These are phyloP conservation scores for Craniophora ligustri DNA, from an alignment of 2,888 invertebrate species.

Conservation along the genomic window DNA sequence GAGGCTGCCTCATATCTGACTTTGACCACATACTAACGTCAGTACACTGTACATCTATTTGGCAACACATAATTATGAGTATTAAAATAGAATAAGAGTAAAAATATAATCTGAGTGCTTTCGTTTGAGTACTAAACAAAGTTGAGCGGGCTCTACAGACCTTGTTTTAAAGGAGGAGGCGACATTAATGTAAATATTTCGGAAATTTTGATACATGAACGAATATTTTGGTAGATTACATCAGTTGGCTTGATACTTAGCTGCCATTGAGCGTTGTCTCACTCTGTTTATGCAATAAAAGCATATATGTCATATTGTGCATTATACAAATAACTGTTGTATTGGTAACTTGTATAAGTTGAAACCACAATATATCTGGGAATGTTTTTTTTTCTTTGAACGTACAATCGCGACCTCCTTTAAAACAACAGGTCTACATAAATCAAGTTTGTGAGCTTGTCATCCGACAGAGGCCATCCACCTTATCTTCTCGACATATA, in stretches of 20 bases:
- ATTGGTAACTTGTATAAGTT: background rate
- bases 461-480: constrained; percentile 50
- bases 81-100: constrained; percentile 52
- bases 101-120: constrained; percentile 49
- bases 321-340: background rate
- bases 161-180: constrained; percentile 19
- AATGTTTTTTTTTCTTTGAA: background rate
- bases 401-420: constrained; percentile 13
- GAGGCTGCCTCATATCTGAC: constrained; percentile 38
- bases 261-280: background rate
- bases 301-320: background rate
- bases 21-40: constrained; percentile 46
- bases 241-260: too few relatives aligned
- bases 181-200: too few relatives aligned
- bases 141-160: constrained; percentile 37
- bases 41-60: constrained; percentile 63
- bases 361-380: background rate
- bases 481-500: constrained; percentile 64
- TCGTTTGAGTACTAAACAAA: constrained; percentile 53
- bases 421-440: constrained; percentile 16
- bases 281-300: too few relatives aligned
- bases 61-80: constrained; percentile 66
- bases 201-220: too few relatives aligned
- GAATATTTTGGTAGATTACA: too few relatives aligned
- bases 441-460: constrained; percentile 31